Percentiles rank a stretch among this genome's conserved stretches.
Evolutionary conservation across 2,888 invertebrate genomes (phyloP).

Genomic region (Torymus texanus): DNA sequence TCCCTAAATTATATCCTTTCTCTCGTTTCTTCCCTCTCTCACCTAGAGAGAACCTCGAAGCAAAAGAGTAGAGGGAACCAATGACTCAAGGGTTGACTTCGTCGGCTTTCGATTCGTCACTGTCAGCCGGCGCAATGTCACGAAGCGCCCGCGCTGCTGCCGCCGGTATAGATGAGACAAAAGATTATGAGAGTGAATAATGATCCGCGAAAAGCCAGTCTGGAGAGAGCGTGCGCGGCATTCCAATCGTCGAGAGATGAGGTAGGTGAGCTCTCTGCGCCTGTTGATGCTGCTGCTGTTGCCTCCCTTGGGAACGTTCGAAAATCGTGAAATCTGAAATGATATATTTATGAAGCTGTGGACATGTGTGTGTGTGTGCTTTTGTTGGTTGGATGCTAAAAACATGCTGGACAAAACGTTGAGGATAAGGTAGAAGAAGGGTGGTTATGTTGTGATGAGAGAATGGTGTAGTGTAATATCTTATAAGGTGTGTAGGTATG

Average conservation of each 20-base stretch:
- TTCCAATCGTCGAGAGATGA: too few relatives aligned
- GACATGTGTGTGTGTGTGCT: background rate
- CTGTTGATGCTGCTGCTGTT: constrained; percentile 9
- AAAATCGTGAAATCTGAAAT: constrained; percentile 47
- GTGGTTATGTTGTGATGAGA: too few relatives aligned
- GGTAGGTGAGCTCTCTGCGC: constrained; percentile 3
- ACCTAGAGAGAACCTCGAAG: background rate
- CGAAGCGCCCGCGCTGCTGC: constrained; percentile 58
- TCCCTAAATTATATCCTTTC: too few relatives aligned
- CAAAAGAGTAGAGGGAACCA: constrained; percentile 55
- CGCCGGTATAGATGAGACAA: constrained; percentile 69
- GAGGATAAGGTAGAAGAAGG: too few relatives aligned
- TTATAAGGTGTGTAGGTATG: too few relatives aligned
- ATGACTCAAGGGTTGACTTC: constrained; percentile 72
- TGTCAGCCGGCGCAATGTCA: constrained; percentile 73
- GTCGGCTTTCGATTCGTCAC: constrained; percentile 74
- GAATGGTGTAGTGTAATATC: too few relatives aligned
- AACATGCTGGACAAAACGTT: background rate
- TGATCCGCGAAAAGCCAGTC: constrained; percentile 73
- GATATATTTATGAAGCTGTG: constrained; percentile 34
- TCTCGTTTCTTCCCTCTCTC: too few relatives aligned
- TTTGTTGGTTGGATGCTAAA: background rate
- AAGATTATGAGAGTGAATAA: constrained; percentile 74
- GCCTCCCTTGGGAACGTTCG: constrained; percentile 48
- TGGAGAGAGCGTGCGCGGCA: constrained; percentile 31